Base-by-base conservation (phyloP, 2,888 invertebrate genomes). In the Chirona hameri region DNA sequence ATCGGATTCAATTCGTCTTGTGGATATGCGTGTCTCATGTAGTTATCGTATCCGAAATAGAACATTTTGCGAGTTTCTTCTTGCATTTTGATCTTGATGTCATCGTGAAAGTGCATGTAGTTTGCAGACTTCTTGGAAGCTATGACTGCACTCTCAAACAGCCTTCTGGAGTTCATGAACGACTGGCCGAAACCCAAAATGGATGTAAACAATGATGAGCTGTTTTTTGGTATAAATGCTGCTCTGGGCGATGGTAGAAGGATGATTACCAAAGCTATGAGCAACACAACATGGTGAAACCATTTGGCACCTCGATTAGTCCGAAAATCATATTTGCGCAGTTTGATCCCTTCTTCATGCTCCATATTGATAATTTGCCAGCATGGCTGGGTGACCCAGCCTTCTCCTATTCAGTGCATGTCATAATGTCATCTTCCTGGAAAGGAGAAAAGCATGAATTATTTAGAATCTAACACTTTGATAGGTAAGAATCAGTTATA, bases 1-100 rank as follows among this genome's bases (percentile, higher is more conserved):
- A 92, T 90, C 1, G 92, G 92, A 87, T 92, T 91, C 27, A 92
- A 87, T 86, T 92, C 92, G 87, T 92, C 92, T 85, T 89, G 87
- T 0, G 92, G 92, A 87, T 90, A 92, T 0, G 92, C 92, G 87
- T 91, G 88, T 85, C 89, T 89, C 90, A 92, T 91, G 87, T 92
- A 92, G 86, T 89, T 91, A 86, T 91, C 90, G 86, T 91, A 91
- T 5, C 90, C 91, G 87, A 90, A 90, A 85, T 90, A 88, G 87
- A 91, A 91, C 90, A 91, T 91, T 83, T 89, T 76, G 39, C 76
- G 76, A 24, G 76, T 76, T 15, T 76, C 76, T 10, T 76, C 76
- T 27, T 76, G 76, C 76, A 76, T 76, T 29, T 76, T 15, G 76
- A 18, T 39, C 21, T 39, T 76, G 12, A 15, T 21, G 1, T 31